Evolutionary conservation across 2,888 invertebrate genomes (phyloP).

Genomic region (Sinhomidia bicolor): DNA sequence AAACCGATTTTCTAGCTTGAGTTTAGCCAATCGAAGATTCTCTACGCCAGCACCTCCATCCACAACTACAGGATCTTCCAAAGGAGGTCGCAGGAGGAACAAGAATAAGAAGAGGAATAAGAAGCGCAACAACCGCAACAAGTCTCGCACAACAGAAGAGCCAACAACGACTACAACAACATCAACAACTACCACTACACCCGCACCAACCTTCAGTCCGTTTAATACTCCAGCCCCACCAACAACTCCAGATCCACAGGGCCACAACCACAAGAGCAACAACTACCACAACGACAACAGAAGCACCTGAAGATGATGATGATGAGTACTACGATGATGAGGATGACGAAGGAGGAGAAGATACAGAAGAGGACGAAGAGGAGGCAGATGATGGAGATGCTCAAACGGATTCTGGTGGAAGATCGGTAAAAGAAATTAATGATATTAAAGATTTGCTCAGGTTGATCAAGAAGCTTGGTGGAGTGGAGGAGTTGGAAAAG

Average conservation of each 20-base stretch:
- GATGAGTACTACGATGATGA: slow-evolving; percentile 81
- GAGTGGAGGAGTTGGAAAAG: slow-evolving; percentile 91
- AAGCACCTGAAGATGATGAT: slow-evolving; percentile 78
- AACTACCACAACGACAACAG: slow-evolving; percentile 81
- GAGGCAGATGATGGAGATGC: slow-evolving; percentile 74
- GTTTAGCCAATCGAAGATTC: slow-evolving; percentile 71
- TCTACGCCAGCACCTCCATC: slow-evolving; percentile 80
- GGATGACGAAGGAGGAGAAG: slow-evolving; percentile 82
- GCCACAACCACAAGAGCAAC: slow-evolving; percentile 83
- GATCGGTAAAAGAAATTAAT: slow-evolving; percentile 78
- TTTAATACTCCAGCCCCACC: slow-evolving; percentile 89
- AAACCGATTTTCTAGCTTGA: slow-evolving; percentile 73
- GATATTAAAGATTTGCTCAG: slow-evolving; percentile 78
- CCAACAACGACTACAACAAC: slow-evolving; percentile 83
- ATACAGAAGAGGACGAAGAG: slow-evolving; percentile 84
- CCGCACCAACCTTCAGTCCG: slow-evolving; percentile 78
- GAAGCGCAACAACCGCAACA: slow-evolving; percentile 77
- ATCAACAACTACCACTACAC: slow-evolving; percentile 82
- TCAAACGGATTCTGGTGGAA: slow-evolving; percentile 71
- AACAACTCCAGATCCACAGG: slow-evolving; percentile 89
- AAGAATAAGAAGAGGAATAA: slow-evolving; percentile 71
- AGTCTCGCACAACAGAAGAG: slow-evolving; percentile 72
- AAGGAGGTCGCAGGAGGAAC: slow-evolving; percentile 65
- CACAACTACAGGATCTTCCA: slow-evolving; percentile 78
- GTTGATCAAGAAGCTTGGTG: slow-evolving; percentile 83